phyloP scores from a whole-genome alignment of 2,113 vertebrate genomes.

The Origma solitaria region DNA sequence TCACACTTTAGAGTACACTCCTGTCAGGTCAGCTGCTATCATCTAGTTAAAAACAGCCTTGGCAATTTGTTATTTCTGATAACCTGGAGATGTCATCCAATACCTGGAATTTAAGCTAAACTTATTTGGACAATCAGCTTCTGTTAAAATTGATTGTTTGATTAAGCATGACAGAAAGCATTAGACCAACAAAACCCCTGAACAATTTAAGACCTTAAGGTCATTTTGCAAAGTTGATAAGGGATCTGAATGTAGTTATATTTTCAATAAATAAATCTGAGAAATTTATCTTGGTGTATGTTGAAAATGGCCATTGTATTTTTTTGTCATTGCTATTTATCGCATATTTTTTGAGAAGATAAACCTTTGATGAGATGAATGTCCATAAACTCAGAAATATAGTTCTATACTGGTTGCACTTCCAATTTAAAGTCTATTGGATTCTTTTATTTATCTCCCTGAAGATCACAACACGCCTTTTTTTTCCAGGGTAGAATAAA shows the following conservation, averaged over 20 bases:
- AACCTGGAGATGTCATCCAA: neutral
- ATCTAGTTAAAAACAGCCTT: neutral
- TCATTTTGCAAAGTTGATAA: neutral
- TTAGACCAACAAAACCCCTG: neutral
- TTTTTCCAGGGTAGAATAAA: neutral
- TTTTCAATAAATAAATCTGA: neutral
- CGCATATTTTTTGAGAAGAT: neutral
- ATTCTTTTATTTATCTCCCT: neutral
- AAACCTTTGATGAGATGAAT: neutral
- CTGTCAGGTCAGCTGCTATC: neutral
- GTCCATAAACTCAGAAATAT: neutral
- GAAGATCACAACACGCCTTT: neutral
- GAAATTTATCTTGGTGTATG: neutral
- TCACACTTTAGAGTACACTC: neutral
- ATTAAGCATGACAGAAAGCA: neutral
- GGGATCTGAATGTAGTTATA: neutral
- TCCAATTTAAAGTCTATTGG: neutral
- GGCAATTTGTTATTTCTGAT: neutral
- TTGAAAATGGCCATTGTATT: rapidly evolving
- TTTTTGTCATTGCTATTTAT: neutral
- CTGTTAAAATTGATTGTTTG: neutral
- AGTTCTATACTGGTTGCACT: neutral
- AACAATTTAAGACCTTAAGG: neutral
- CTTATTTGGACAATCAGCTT: neutral
- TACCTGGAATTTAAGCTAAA: neutral